Evolutionary conservation across 2,113 vertebrate species (phyloP), one percentile per base, ranked within the genome.

Genomic region (Gadus macrocephalus): DNA sequence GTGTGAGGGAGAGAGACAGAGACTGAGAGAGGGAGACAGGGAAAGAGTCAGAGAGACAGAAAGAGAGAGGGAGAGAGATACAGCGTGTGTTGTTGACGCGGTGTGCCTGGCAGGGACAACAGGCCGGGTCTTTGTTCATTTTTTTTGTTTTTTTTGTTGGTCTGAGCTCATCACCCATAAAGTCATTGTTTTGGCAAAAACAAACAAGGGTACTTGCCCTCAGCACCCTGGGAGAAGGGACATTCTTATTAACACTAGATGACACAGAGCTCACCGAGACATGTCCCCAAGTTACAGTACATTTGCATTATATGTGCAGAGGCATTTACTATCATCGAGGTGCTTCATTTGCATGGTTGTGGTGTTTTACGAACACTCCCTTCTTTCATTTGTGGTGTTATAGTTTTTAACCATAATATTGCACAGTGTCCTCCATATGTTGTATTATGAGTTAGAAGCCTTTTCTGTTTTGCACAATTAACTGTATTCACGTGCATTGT

Each of bases 91-190:
- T 68, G 71, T 49, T 64, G 0, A 53, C 72, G 67, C 15, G 49
- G 68, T 53, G 67, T 74, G 38, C 65, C 67, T 49, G 67, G 65
- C 65, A n/a, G 69, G n/a, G 73, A 64, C 25, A 56, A 87, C 81
- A 89, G 81, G 64, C 71, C 7, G 67, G 31, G 62, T 58, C 80
- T 81, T 90, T 89, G 85, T 88, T 75, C 67, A 27, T 1, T 3
- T 9, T 49, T 49, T 49, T 49, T 1, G 42, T 49, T 49, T 49
- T 49, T 78, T 76, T 60, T 12, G 70, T 71, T 78, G 31, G 31
- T 35, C 31, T 87, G 86, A 88, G 86, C 83, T 89, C 87, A 89
- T 83, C 83, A 73, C 85, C 80, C 72, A 74, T 80, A 81, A 84
- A 69, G 73, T 85, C 83, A 86, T 89, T 89, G 87, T 89, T 87